Evolutionary conservation across 2,888 invertebrate genomes (phyloP), one percentile per base, ranked within the genome.

Genomic region (Platycheirus rosarum): DNA sequence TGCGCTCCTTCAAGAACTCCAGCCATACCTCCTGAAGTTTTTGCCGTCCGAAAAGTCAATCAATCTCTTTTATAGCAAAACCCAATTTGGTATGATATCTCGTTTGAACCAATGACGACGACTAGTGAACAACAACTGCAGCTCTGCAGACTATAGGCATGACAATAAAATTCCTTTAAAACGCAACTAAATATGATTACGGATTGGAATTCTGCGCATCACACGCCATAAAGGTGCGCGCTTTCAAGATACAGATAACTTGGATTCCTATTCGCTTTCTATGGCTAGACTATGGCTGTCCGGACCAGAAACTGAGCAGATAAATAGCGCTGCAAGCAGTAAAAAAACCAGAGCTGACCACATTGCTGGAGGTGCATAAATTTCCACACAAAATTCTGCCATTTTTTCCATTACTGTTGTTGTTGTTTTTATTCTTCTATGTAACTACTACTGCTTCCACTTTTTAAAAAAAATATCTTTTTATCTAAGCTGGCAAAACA

Each of bases 291-390:
- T 46, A 2, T 29, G n/a, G 20, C 20, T n/a, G 53, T 53, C 44
- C 4, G 49, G 37, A 74, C 37, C 55, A 40, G 35, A 53, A 63
- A 23, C 18, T 51, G 1, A n/a, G 11, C 11, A 37, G 20, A 13
- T 8, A n/a, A 4, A 26, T 66, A 49, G 23, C 48, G 16, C 1
- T 2, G 7, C 18, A 5, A n/a, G 44, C 5, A 37, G 13, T 37
- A 18, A 49, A 60, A 66, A 49, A 66, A 49, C 37, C 16, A 29
- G n/a, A 42, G 49, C 13, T 75, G 53, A 70, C 70, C 63, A 71
- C 70, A 77, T 44, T 60, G 71, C 70, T 60, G 26, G 44, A 77
- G 77, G 77, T 77, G 77, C 65, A 71, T 71, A 71, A 46, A 69
- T 76, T 69, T 76, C 69, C 57, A 65, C 63, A 70, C 48, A 65